Evolutionary conservation across 2,888 invertebrate genomes (phyloP).

Genomic region (Erebia aethiops): DNA sequence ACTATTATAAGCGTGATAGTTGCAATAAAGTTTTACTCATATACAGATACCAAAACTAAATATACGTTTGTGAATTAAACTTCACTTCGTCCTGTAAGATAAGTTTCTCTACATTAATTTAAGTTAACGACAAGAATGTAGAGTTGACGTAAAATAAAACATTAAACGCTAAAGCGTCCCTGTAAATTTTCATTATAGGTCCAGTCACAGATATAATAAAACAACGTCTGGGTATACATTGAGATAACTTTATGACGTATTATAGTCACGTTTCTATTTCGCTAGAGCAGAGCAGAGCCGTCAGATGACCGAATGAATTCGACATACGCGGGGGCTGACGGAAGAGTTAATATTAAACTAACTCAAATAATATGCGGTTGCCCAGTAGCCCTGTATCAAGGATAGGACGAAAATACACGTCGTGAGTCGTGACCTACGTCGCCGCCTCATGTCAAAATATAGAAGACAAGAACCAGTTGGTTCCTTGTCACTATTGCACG

Average conservation of each 20-base stretch:
- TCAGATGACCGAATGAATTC: conserved; percentile 43
- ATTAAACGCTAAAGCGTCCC: not conserved
- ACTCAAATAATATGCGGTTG: conserved; percentile 73
- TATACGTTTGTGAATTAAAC: no score
- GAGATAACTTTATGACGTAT: conserved; percentile 22
- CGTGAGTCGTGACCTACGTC: conserved; percentile 79
- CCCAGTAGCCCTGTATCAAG: conserved; percentile 82
- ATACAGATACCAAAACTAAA: no score
- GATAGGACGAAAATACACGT: conserved; percentile 77
- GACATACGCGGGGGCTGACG: conserved; percentile 63
- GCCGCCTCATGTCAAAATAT: conserved; percentile 61
- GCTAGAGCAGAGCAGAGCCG: conserved; percentile 27
- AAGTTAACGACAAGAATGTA: not conserved
- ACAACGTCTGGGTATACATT: conserved; percentile 13
- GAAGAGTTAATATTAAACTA: conserved; percentile 77
- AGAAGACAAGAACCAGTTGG: conserved; percentile 49
- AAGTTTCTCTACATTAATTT: not conserved
- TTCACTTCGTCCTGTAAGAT: no score
- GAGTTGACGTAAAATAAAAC: not conserved
- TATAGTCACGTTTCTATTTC: conserved; percentile 34
- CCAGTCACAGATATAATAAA: not conserved
- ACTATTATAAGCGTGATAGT: no score
- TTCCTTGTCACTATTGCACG: conserved; percentile 28
- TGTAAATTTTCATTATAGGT: not conserved
- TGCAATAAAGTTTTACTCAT: no score